These are phyloP conservation scores for Oryzias sinensis DNA, from an alignment of 2,797 vertebrate species.

Conservation along the genomic window DNA sequence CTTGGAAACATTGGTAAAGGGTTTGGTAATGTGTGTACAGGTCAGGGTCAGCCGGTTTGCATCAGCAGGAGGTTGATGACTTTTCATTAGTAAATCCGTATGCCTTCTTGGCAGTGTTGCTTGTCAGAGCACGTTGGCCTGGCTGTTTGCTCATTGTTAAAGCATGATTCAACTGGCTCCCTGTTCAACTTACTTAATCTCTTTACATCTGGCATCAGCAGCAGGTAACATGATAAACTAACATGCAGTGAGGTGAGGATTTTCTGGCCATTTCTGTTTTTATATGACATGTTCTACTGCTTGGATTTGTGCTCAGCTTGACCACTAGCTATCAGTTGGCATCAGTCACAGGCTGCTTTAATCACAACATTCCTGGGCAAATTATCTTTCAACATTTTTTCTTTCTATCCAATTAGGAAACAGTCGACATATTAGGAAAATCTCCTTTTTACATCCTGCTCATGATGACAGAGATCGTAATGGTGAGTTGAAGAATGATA, in stretches of 20 bases:
- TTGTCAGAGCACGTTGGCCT: constrained; percentile 63
- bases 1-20: constrained; percentile 30
- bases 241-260: constrained; percentile 15
- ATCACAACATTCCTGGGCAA: constrained; percentile 9
- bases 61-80: constrained; percentile 24
- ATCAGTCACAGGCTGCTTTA: constrained; percentile 2
- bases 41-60: constrained; percentile 25
- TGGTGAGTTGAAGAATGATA: constrained; percentile 57
- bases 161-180: constrained; percentile 41
- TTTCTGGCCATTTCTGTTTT: neutral
- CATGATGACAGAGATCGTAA: constrained; percentile 42
- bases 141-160: constrained; percentile 55
- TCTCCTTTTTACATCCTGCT: constrained; percentile 62
- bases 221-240: constrained; percentile 17
- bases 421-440: constrained; percentile 57
- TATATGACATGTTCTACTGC: neutral
- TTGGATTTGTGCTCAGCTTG: neutral
- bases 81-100: constrained; percentile 7
- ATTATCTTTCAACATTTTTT: constrained; percentile 40
- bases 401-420: constrained; percentile 58
- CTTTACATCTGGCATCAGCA: constrained; percentile 8
- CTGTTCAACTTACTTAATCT: constrained; percentile 28
- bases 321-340: neutral
- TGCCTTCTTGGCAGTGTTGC: constrained; percentile 41
- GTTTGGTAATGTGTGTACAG: constrained; percentile 25